Evolutionary conservation across 2,797 vertebrate species (phyloP), one percentile per base, ranked within the genome.

Genomic region (Antrozous pallidus): DNA sequence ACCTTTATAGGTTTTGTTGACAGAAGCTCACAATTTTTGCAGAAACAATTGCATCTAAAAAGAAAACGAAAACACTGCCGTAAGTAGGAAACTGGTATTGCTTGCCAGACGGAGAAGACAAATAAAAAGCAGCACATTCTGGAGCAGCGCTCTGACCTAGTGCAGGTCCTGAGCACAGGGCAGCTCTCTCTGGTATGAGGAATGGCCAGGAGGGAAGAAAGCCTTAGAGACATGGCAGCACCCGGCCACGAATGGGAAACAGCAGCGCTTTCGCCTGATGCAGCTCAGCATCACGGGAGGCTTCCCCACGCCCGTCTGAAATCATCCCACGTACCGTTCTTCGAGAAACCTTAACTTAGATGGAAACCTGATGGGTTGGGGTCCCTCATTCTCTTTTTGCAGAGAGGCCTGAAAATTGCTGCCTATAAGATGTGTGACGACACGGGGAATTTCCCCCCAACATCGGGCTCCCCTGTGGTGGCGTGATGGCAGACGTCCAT

Each of bases 81-180:
- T 61, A 51, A 54, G 74, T 49, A 73, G 51, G 69, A 92, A 83
- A 51, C 18, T 10, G 20, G 36, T 18, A 40, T 7, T 36, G 16
- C 90, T 69, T 63, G 54, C 45, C 58, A 94, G 79, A 92, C 82
- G 78, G 18, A 75, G 81, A 84, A 88, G 42, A n/a, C 28, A 56
- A 56, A 42, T 38, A 33, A 38, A 79, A 92, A 56, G 31, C 70
- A 45, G 77, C 11, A 2, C 38, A 8, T 54, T 63, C 28, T 24
- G 14, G 26, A 74, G 31, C 40, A 16, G 77, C 3, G 1, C 22
- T 0, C 10, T 51, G 20, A 5, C 33, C 51, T 1, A 1, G 5
- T 0, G 9, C 61, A 78, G 51, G 31, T 1, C 0, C 24, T n/a
- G 47, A 61, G 54, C 4, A 2, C 56, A 22, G n/a, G 31, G 49